A percentile compares a stretch with the other conserved stretches of the same genome.
Evolutionary conservation across 1,140 invertebrate species (phyloP).

Genomic region (Lucilia cuprina): DNA sequence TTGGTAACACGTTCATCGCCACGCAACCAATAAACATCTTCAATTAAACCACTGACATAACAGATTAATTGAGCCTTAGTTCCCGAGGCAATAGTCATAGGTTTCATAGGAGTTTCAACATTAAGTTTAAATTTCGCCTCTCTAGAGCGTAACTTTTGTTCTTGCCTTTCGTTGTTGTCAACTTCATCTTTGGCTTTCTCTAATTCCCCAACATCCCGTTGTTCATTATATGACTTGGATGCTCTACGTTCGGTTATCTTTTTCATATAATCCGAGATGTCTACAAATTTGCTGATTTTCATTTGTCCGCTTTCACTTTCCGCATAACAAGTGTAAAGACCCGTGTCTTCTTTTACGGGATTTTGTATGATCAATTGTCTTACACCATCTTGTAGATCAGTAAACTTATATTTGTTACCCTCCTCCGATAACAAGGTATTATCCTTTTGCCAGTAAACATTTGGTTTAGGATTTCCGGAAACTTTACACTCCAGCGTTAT

Average conservation of each 20-base stretch:
- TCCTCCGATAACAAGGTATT: slow-evolving; percentile 66
- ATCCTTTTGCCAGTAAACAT: slow-evolving; percentile 84
- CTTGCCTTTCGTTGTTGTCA: slow-evolving; percentile 10
- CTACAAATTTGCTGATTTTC: slow-evolving; percentile 60
- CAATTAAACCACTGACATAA: slow-evolving; percentile 55
- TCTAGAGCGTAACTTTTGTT: slow-evolving; percentile 44
- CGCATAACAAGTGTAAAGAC: slow-evolving; percentile 57
- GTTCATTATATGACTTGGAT: slow-evolving; percentile 42
- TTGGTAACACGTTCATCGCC: slow-evolving; percentile 53
- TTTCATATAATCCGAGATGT: slow-evolving; percentile 53
- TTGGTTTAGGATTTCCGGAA: slow-evolving; percentile 56
- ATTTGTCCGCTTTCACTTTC: slow-evolving; percentile 58
- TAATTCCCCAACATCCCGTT: not conserved
- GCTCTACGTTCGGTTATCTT: slow-evolving; percentile 44
- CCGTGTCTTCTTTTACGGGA: slow-evolving; percentile 48
- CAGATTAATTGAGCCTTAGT: slow-evolving; percentile 59
- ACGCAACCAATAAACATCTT: slow-evolving; percentile 57
- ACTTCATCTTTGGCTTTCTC: slow-evolving; percentile 23
- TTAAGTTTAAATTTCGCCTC: slow-evolving; percentile 52
- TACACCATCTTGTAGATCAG: slow-evolving; percentile 47
- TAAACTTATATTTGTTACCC: slow-evolving; percentile 65
- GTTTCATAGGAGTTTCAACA: slow-evolving; percentile 54
- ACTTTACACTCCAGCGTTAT: slow-evolving; percentile 58
- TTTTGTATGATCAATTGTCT: slow-evolving; percentile 52
- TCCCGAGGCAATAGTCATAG: slow-evolving; percentile 55